phyloP scores from a whole-genome alignment of 2,113 vertebrate species.

The Silurus asotus region DNA sequence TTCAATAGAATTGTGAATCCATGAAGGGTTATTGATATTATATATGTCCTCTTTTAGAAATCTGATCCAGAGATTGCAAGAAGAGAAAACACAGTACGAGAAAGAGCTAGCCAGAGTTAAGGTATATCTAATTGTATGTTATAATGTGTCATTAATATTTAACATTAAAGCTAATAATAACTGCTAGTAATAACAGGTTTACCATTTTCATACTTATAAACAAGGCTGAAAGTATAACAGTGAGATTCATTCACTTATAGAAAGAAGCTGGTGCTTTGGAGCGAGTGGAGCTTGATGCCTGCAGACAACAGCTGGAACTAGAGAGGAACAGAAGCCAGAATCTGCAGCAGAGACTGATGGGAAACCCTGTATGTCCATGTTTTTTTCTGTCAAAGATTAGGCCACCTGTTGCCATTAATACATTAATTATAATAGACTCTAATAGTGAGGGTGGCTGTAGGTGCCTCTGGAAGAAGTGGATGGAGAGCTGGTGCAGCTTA shows the following conservation, averaged over 20 bases:
- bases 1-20: neutral
- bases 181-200: neutral
- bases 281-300: conserved; percentile 60
- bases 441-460: conserved; percentile 32
- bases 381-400: neutral
- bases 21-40: neutral
- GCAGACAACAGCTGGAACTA: conserved; percentile 66
- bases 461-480: conserved; percentile 57
- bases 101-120: conserved; percentile 54
- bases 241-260: conserved; percentile 37
- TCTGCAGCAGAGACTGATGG: conserved; percentile 51
- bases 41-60: conserved; percentile 37
- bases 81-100: conserved; percentile 50
- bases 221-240: neutral
- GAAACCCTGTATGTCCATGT: conserved; percentile 36
- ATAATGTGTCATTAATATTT: neutral
- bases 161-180: neutral
- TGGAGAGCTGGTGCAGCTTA: conserved; percentile 57
- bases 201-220: neutral
- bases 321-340: conserved; percentile 57
- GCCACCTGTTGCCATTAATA: neutral
- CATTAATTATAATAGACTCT: neutral
- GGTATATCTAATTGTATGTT: conserved; percentile 42
- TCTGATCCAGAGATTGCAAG: conserved; percentile 50
- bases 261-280: conserved; percentile 52